Conservation (phyloP, 2,797 vertebrate species). For the Denticeps clupeoides region DNA sequence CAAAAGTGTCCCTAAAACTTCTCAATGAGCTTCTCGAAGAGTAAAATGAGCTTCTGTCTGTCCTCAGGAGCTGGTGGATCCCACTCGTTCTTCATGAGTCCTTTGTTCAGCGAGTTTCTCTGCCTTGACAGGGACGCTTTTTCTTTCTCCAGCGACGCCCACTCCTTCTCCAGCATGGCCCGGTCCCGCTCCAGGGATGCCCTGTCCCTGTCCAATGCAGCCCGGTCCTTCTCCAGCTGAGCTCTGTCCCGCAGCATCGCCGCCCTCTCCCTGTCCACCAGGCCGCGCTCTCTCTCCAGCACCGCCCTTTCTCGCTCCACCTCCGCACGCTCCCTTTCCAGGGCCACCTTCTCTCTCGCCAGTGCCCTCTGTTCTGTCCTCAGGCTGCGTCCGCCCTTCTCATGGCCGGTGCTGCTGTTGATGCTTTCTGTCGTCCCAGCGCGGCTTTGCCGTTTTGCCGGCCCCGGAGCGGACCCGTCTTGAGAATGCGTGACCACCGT, state of each 20-base stretch:
- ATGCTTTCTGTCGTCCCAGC: background rate
- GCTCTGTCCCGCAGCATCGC: conserved; percentile 30
- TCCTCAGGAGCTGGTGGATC: conserved; percentile 12
- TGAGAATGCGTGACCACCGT: background rate
- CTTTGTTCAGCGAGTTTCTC: conserved; percentile 7
- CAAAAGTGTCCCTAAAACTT: conserved; percentile 25
- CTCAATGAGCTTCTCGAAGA: conserved; percentile 33
- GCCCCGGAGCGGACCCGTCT: no score
- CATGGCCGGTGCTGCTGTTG: conserved; percentile 15
- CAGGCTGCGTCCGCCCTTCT: conserved; percentile 8
- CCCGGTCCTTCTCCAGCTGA: conserved; percentile 32
- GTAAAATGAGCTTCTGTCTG: conserved; percentile 33
- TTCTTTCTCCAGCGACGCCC: conserved; percentile 28
- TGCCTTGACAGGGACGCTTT: conserved; percentile 27
- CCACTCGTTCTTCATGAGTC: background rate
- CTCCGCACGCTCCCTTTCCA: conserved; percentile 38
- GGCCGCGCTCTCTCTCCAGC: conserved; percentile 32
- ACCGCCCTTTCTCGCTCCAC: conserved; percentile 34
- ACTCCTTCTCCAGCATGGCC: conserved; percentile 29
- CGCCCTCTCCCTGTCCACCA: conserved; percentile 26
- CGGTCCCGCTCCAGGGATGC: conserved; percentile 24
- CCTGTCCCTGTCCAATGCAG: conserved; percentile 24
- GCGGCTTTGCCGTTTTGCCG: background rate
- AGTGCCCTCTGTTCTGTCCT: conserved; percentile 22
- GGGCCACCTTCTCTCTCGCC: conserved; percentile 25